Conservation (phyloP, 2,888 invertebrate species). For the Ormyrus pomaceus region DNA sequence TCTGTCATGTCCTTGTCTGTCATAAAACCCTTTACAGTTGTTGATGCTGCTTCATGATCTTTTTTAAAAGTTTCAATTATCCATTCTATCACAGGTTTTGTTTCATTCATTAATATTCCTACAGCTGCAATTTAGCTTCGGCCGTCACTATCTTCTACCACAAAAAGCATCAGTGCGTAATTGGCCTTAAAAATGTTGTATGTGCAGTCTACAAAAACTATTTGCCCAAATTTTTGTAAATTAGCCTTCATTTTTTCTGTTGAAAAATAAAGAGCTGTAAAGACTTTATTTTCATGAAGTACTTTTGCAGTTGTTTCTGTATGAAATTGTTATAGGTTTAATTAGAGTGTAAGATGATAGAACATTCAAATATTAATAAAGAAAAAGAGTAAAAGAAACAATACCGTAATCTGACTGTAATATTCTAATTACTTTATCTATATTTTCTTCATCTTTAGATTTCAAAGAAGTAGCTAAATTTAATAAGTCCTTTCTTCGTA, state of each 20-base stretch:
- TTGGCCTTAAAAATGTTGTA: slow-evolving; percentile 51
- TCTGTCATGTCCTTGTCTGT: slow-evolving; percentile 56
- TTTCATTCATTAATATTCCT: slow-evolving; percentile 50
- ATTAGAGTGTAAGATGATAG: background rate
- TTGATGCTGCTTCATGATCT: slow-evolving; percentile 26
- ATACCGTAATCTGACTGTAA: slow-evolving; percentile 6
- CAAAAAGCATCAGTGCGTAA: slow-evolving; percentile 44
- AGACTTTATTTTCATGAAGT: slow-evolving; percentile 5
- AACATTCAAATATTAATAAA: background rate
- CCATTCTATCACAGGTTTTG: slow-evolving; percentile 48
- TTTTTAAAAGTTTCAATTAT: slow-evolving; percentile 50
- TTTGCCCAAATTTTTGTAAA: slow-evolving; percentile 46
- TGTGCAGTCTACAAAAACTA: slow-evolving; percentile 55
- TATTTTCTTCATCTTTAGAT: background rate
- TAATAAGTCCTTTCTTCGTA: background rate
- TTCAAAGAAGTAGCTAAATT: slow-evolving; percentile 8
- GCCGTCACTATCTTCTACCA: slow-evolving; percentile 52
- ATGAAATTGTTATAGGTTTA: background rate
- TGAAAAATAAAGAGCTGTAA: slow-evolving; percentile 48
- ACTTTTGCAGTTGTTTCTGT: background rate
- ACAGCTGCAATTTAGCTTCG: slow-evolving; percentile 50
- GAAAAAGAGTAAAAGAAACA: background rate
- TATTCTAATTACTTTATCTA: background rate
- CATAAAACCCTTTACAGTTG: slow-evolving; percentile 54
- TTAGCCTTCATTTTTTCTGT: slow-evolving; percentile 47